Evolutionary conservation across 2,797 vertebrate genomes (phyloP).

Genomic region (Pipistrellus pygmaeus): DNA sequence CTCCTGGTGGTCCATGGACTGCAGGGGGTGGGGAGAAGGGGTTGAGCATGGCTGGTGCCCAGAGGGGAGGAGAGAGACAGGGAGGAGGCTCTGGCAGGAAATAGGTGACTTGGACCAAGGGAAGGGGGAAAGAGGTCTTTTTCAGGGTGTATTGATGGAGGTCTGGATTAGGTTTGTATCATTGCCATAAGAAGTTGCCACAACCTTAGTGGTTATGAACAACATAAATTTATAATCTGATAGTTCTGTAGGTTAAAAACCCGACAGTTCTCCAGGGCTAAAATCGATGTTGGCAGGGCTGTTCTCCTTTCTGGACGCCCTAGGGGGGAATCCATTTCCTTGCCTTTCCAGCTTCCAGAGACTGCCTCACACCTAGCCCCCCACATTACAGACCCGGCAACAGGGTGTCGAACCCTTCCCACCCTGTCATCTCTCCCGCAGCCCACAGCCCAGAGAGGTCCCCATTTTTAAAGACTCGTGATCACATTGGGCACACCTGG

Average conservation of each 20-base stretch:
- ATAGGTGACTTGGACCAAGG: neutral
- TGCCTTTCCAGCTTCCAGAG: neutral
- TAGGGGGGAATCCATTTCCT: neutral
- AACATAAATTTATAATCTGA: neutral
- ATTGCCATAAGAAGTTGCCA: neutral
- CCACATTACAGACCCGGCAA: neutral
- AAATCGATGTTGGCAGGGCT: neutral
- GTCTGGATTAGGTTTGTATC: neutral
- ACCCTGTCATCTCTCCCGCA: neutral
- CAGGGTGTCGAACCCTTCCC: rapidly evolving
- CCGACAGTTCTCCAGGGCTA: neutral
- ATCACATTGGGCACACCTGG: neutral
- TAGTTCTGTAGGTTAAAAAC: neutral
- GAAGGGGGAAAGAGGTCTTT: neutral
- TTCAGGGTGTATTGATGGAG: neutral
- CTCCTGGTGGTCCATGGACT: neutral
- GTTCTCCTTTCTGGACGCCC: neutral
- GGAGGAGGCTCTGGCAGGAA: neutral
- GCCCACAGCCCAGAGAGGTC: neutral
- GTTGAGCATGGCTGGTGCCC: too few species aligned
- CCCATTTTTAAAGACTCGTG: neutral
- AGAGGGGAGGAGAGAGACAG: neutral
- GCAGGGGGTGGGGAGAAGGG: too few species aligned
- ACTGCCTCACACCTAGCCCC: rapidly evolving
- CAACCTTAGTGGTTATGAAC: neutral